Evolutionary conservation across 2,888 invertebrate species (phyloP).

Genomic region (Nycteola revayana): DNA sequence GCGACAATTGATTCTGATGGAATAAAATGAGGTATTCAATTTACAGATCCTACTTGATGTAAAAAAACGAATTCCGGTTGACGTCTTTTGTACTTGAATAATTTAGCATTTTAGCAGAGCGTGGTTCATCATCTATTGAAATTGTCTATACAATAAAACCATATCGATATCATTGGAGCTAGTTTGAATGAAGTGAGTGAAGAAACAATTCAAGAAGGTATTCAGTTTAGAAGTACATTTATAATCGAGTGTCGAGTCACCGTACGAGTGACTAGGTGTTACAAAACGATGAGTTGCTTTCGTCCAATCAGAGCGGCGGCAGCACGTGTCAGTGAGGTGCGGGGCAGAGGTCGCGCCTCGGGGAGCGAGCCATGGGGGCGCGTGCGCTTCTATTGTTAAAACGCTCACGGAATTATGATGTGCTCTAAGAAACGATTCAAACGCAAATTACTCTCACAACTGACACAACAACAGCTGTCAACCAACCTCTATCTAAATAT

Average conservation of each 20-base stretch:
- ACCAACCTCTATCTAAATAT: too few species aligned
- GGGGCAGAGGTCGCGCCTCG: conserved; percentile 68
- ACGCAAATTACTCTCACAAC: conserved; percentile 16
- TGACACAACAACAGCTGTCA: too few species aligned
- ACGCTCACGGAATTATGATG: conserved; percentile 31
- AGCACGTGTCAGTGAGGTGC: conserved; percentile 63
- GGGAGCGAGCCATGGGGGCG: conserved; percentile 36
- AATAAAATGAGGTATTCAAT: conserved; percentile 4
- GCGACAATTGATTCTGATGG: conserved; percentile 7
- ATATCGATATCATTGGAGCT: too few species aligned
- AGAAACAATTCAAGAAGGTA: conserved; percentile 31
- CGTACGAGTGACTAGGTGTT: conserved; percentile 27
- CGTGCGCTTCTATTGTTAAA: conserved; percentile 41
- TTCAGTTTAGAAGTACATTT: conserved; percentile 27
- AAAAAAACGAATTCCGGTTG: too few species aligned
- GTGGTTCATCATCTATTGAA: too few species aligned
- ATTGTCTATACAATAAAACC: conserved; percentile 10
- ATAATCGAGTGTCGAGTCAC: conserved; percentile 19
- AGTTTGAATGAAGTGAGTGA: conserved; percentile 4
- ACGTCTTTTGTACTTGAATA: too few species aligned
- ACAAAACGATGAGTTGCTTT: conserved; percentile 48
- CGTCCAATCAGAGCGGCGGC: conserved; percentile 64
- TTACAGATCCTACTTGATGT: conserved; percentile 5
- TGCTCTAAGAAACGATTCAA: conserved; percentile 18
- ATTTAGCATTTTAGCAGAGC: too few species aligned